A percentile compares a stretch with the other conserved stretches of the same genome.
Evolutionary conservation across 2,797 vertebrate species (phyloP).

Genomic region (Urosaurus nigricauda): DNA sequence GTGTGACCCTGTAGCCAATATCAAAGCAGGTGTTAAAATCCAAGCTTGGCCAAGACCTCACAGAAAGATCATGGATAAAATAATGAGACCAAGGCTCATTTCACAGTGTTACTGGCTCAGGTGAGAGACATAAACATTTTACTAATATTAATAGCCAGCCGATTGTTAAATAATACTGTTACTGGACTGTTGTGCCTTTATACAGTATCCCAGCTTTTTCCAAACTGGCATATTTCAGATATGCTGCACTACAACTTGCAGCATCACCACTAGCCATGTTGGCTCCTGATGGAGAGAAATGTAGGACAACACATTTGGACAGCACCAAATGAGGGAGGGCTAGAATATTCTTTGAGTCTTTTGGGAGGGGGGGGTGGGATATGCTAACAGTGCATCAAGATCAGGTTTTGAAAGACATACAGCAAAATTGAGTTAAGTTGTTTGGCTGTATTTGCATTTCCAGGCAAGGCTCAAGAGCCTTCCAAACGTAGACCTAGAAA

Average conservation of each 20-base stretch:
- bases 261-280: background rate
- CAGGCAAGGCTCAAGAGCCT: background rate
- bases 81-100: background rate
- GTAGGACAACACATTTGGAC: background rate
- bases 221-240: background rate
- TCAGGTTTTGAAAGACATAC: background rate
- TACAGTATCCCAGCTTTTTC: background rate
- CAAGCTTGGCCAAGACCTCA: background rate
- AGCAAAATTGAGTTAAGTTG: background rate
- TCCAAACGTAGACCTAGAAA: background rate
- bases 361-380: too few species aligned
- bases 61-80: background rate
- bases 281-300: background rate
- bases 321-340: too few species aligned
- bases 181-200: background rate
- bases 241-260: background rate
- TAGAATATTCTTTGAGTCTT: too few species aligned
- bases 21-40: background rate
- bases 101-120: background rate
- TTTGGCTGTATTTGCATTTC: background rate
- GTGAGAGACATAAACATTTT: background rate
- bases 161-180: background rate
- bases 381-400: background rate
- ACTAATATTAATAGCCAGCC: background rate
- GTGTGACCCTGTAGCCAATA: background rate